phyloP scores from a whole-genome alignment of 2,888 invertebrate genomes.

The Pyrrhosoma nymphula region DNA sequence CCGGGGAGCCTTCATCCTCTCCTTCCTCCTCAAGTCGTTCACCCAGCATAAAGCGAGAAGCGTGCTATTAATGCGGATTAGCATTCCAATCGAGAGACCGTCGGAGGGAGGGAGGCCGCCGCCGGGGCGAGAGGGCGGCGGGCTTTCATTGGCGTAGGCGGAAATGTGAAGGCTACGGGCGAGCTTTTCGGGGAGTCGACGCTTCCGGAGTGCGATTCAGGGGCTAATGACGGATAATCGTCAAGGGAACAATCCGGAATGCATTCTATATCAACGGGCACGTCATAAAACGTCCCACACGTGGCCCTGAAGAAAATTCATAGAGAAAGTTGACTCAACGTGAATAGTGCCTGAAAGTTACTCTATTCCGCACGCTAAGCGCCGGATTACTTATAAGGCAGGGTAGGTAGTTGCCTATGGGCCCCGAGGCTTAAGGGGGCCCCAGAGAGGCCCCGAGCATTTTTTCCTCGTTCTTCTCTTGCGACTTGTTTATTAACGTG shows the following conservation, averaged over 20 bases:
- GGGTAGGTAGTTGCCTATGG: too few species aligned
- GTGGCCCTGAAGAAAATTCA: neutral
- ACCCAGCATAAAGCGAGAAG: slow-evolving; percentile 2
- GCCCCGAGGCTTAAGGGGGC: too few species aligned
- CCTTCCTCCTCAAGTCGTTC: neutral
- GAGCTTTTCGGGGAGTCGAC: neutral
- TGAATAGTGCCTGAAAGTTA: too few species aligned
- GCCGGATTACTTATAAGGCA: too few species aligned
- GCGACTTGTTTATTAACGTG: too few species aligned
- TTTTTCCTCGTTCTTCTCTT: too few species aligned
- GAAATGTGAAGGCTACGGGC: neutral
- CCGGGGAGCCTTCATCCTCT: neutral
- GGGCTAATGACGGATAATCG: neutral
- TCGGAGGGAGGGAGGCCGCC: neutral
- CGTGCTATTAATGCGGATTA: slow-evolving; percentile 57
- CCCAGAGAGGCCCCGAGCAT: too few species aligned
- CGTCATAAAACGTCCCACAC: neutral
- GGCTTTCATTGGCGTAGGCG: neutral
- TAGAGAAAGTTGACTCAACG: too few species aligned
- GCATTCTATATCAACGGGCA: neutral
- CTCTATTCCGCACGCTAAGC: too few species aligned
- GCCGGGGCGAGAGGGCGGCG: neutral
- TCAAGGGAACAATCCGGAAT: neutral
- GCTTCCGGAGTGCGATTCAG: neutral
- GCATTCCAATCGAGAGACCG: slow-evolving; percentile 34